Evolutionary conservation across 2,888 invertebrate genomes (phyloP).

Genomic region (Lissocephala sabroskyi): DNA sequence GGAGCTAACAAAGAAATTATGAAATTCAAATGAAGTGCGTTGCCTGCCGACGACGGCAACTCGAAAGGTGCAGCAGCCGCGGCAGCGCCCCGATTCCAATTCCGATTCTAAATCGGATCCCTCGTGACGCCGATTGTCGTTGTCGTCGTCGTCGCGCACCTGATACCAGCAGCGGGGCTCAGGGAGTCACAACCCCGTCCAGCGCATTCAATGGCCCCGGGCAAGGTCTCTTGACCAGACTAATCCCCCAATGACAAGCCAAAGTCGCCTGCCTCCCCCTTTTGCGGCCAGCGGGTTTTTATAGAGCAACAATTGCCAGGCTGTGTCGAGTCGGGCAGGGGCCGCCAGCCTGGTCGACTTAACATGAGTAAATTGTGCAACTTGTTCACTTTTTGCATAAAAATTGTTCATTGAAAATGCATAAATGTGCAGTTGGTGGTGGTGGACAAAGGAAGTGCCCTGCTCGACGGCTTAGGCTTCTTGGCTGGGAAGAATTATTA

Average conservation of each 20-base stretch:
- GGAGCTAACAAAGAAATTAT: constrained; percentile 66
- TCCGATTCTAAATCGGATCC: not conserved
- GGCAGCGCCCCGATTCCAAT: not conserved
- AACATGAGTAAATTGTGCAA: constrained; percentile 65
- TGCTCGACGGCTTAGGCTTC: too few relatives aligned
- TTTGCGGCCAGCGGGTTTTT: constrained; percentile 35
- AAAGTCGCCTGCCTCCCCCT: constrained; percentile 10
- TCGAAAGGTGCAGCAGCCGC: not conserved
- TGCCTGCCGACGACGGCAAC: constrained; percentile 11
- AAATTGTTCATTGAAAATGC: constrained; percentile 65
- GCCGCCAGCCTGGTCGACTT: constrained; percentile 16
- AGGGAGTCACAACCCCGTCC: constrained; percentile 25
- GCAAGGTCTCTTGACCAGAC: constrained; percentile 56
- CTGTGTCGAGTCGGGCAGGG: constrained; percentile 10
- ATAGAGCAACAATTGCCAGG: constrained; percentile 57
- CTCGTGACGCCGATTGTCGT: not conserved
- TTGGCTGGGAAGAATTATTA: constrained; percentile 50
- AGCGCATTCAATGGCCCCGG: too few relatives aligned
- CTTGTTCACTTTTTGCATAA: constrained; percentile 65
- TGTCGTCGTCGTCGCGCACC: constrained; percentile 8
- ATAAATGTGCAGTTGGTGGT: constrained; percentile 54
- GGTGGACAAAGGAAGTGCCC: constrained; percentile 48
- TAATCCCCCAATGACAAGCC: constrained; percentile 40
- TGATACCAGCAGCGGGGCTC: constrained; percentile 4
- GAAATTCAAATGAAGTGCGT: constrained; percentile 66